Base-by-base conservation (phyloP, 2,888 invertebrate genomes). In the Limenitis camilla region DNA sequence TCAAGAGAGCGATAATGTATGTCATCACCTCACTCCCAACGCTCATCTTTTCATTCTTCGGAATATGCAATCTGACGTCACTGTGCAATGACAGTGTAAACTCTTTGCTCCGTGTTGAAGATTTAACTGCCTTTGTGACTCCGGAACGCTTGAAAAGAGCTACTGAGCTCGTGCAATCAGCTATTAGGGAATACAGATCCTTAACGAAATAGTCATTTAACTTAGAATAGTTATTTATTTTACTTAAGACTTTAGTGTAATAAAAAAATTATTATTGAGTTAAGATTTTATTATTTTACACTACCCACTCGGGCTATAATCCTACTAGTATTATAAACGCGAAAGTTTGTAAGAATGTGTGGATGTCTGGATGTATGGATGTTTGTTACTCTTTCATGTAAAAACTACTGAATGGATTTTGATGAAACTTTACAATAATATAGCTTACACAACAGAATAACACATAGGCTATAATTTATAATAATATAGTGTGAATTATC, bases 41-140 rank as follows among this genome's bases (percentile, higher is more conserved):
- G 1, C 50, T 74, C 0, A 28, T 67, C 1, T 50, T 69, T 6
- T 69, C 88, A 10, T 88, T 86, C 1, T 77, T 88, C 1, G 78
- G 86, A 1, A 61, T 90, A 1, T 91, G 90, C 71, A 85, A 88
- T 19, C 70, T 89, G 35, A 89, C 91, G 0, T 82, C 89, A 0
- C 54, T 90, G 31, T 91, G 90, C 64, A 77, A 76, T 19, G 81
- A 89, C 2, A 83, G 88, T 28, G 77, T 83, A 9, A 68, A 82
- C 19, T 65, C 68, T 4, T 38, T 69, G 3, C 47, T 65, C 1
- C 65, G 68, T n/a, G 56, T 64, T 2, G 50, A 53, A 31, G 73
- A 89, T 36, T 76, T 90, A 38, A 71, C 85, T 7, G 71, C 83
- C 0, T 74, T 84, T 41, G 82, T 89, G 51, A 88, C 86, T 0